These are phyloP conservation scores for Eremobia ochroleuca DNA, from an alignment of 2,888 invertebrate species.

Conservation along the genomic window DNA sequence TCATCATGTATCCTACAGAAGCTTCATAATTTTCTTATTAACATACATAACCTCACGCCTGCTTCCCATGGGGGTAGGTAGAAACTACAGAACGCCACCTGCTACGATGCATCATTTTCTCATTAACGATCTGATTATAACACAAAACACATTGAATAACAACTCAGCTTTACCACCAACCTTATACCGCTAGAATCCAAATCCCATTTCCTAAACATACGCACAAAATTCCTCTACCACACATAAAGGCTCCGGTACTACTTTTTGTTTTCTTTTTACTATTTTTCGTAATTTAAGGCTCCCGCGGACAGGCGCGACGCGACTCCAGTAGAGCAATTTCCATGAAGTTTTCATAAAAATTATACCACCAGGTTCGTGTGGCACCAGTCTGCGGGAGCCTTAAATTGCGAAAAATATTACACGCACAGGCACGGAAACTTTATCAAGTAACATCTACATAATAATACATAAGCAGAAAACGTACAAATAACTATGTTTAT, in stretches of 20 bases:
- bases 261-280: no score
- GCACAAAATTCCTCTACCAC: constrained; percentile 19
- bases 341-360: background rate
- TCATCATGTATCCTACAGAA: no score
- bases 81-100: no score
- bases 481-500: constrained; percentile 64
- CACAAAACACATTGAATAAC: background rate
- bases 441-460: constrained; percentile 50
- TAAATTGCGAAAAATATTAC: constrained; percentile 49
- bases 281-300: no score
- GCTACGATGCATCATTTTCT: no score
- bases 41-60: no score
- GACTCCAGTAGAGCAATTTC: background rate
- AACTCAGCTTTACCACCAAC: background rate
- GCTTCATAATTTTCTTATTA: no score
- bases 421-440: constrained; percentile 44
- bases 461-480: constrained; percentile 33
- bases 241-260: background rate
- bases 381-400: background rate
- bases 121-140: constrained; percentile 6
- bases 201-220: constrained; percentile 20
- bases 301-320: background rate
- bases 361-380: background rate
- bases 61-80: no score
- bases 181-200: background rate